Conservation (phyloP, 2,113 vertebrate species). For the Phyllopteryx taeniolatus region DNA sequence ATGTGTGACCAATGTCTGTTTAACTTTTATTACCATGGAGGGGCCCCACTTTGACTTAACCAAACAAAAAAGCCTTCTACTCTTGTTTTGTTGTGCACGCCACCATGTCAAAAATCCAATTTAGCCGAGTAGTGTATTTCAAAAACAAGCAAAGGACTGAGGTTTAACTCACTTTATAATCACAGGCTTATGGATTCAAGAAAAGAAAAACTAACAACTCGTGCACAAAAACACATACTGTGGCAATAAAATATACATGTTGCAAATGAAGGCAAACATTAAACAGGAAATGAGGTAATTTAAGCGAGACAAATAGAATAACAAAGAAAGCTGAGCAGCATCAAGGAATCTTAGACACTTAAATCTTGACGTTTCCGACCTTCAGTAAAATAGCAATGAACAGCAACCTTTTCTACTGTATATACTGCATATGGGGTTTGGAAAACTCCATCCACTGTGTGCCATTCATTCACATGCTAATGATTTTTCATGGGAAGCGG, state of each 20-base stretch:
- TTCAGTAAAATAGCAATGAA: background rate
- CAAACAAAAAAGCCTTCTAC: background rate
- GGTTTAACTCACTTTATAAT: conserved; percentile 5
- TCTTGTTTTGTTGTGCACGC: background rate
- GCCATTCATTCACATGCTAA: conserved; percentile 70
- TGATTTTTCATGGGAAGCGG: conserved; percentile 64
- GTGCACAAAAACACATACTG: background rate
- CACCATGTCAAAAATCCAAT: conserved; percentile 5
- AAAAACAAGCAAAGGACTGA: conserved; percentile 1
- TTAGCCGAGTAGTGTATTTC: background rate
- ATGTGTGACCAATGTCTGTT: conserved; percentile 13
- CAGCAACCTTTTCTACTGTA: background rate
- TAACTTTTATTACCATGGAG: background rate
- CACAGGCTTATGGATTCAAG: background rate
- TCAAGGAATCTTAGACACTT: background rate
- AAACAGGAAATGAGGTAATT: background rate
- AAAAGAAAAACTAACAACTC: background rate
- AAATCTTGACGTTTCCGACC: too few relatives aligned
- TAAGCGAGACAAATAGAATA: background rate
- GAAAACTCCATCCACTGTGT: conserved; percentile 49
- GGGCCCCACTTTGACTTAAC: background rate
- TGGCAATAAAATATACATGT: background rate
- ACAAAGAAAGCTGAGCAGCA: background rate
- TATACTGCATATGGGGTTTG: conserved; percentile 35
- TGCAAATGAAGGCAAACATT: background rate